Base-by-base conservation (phyloP, 2,797 vertebrate species). In the Luscinia luscinia region DNA sequence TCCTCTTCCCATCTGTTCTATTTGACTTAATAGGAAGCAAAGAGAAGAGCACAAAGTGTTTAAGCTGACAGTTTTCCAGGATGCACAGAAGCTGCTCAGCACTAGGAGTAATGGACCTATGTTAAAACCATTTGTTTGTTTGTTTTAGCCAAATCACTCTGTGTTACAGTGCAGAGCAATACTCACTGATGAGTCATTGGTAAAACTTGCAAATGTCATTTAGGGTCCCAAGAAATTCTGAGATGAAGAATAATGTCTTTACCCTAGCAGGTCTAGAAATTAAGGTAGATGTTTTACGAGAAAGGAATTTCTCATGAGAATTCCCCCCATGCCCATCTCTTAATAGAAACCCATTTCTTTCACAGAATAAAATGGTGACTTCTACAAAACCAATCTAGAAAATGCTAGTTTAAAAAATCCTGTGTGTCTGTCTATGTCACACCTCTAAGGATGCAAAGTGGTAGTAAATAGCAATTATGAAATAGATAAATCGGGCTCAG, bases 1-100 rank as follows among this genome's bases (percentile, higher is more conserved):
- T 84, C 80, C 77, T 93, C 88, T 80, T 94, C 70, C 95, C 94
- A 94, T 94, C 87, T 95, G 93, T 94, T 94, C 85, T 72, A 76
- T 84, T 41, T 89, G 66, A 93, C 85, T 94, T 94, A 90, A 95
- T 74, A 90, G 72, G 68, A 91, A 90, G 90, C 46, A 93, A 86
- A 66, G 63, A 67, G 74, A 90, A 58, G n/a, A 74, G 68, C n/a
- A 92, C 61, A 84, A 94, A 59, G 32, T 67, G 46, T 73, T 84
- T 43, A 84, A 89, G 66, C 61, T 85, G 87, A 49, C 81, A 84
- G 0, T 87, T 87, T 94, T 82, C 79, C 57, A 90, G 48, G 45
- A 92, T 89, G 32, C 83, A 73, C 32, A 70, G 41, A 66, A 90
- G 63, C 45, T 67, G 38, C 45, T 79, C 67, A 76, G 80, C 64